phyloP scores from a whole-genome alignment of 2,888 invertebrate genomes.

The Caenorhabditis afra region DNA sequence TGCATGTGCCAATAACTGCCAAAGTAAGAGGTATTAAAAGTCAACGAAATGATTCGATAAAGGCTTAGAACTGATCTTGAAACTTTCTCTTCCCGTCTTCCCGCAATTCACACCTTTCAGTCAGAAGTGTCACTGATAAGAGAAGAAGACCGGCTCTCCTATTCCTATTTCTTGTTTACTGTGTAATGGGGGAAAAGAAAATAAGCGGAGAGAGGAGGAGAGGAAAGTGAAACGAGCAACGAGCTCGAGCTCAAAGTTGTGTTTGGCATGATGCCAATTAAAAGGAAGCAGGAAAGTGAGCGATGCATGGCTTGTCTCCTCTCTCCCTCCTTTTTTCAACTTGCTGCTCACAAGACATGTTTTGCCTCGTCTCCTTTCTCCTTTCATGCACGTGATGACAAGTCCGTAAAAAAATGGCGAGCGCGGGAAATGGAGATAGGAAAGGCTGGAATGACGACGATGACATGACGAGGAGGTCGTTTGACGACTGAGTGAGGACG shows the following conservation, averaged over 20 bases:
- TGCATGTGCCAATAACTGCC: not conserved
- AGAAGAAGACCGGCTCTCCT: too few relatives aligned
- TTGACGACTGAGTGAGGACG: constrained; percentile 22
- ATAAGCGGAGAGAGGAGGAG: not conserved
- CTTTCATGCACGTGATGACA: constrained; percentile 17
- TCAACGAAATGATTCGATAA: too few relatives aligned
- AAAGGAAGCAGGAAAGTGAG: not conserved
- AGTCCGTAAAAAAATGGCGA: not conserved
- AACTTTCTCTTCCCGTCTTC: too few relatives aligned
- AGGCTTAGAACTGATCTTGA: too few relatives aligned
- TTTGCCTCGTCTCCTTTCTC: not conserved
- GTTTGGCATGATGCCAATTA: constrained; percentile 22
- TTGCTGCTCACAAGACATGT: constrained; percentile 36
- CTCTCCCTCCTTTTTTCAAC: constrained; percentile 14
- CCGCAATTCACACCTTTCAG: too few relatives aligned
- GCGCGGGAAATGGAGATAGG: too few relatives aligned
- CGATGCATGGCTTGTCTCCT: not conserved
- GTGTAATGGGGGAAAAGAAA: too few relatives aligned
- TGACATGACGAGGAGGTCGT: constrained; percentile 13
- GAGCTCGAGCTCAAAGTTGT: too few relatives aligned
- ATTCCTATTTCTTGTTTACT: too few relatives aligned
- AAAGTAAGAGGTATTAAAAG: not conserved
- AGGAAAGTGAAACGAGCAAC: too few relatives aligned
- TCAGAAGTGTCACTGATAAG: too few relatives aligned
- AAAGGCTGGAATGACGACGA: not conserved